Percentiles rank a stretch among this genome's conserved stretches.
Conservation (phyloP, 2,888 invertebrate species). For the Macrosiphum euphorbiae region DNA sequence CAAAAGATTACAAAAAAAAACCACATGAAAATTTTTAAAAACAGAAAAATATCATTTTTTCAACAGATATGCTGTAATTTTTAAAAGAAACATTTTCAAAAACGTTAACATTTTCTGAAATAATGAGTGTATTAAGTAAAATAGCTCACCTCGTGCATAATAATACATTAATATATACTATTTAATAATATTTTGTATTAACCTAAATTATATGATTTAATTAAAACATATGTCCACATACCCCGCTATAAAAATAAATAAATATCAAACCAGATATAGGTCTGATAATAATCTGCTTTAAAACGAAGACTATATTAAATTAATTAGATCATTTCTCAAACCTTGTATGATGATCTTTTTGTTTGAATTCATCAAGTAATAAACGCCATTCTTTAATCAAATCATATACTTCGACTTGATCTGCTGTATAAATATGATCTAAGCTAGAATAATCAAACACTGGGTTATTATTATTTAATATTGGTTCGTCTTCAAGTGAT, state of each 20-base stretch:
- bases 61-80: too few species aligned
- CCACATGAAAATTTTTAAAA: too few species aligned
- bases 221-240: not conserved
- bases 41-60: too few species aligned
- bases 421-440: not conserved
- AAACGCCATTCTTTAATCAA: conserved; percentile 38
- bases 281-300: not conserved
- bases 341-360: conserved; percentile 2
- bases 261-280: not conserved
- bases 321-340: not conserved
- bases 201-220: not conserved
- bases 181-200: not conserved
- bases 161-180: not conserved
- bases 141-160: not conserved
- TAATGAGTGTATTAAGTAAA: too few species aligned
- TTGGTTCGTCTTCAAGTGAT: not conserved
- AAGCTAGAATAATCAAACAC: not conserved
- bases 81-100: too few species aligned
- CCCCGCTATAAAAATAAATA: not conserved
- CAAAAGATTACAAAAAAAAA: too few species aligned
- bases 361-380: not conserved
- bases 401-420: conserved; percentile 41
- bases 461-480: not conserved
- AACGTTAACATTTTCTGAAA: too few species aligned
- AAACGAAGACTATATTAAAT: not conserved